phyloP scores from a whole-genome alignment of 2,888 invertebrate genomes.

The Watsonalla cultraria region DNA sequence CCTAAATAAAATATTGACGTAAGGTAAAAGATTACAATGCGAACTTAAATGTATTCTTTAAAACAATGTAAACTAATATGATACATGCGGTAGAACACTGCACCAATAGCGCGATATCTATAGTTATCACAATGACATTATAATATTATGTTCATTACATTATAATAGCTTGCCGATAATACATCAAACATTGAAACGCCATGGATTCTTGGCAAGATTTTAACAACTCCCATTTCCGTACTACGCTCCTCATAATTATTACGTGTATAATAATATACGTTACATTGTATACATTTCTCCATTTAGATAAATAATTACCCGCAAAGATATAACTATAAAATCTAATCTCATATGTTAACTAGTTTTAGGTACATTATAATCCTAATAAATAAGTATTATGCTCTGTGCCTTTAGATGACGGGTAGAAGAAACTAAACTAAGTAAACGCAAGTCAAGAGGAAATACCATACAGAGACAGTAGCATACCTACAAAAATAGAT shows the following conservation, averaged over 20 bases:
- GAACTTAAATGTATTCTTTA: background rate
- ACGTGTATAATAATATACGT: slow-evolving; percentile 48
- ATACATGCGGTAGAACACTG: slow-evolving; percentile 38
- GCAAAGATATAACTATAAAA: slow-evolving; percentile 67
- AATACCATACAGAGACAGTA: slow-evolving; percentile 36
- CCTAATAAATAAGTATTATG: slow-evolving; percentile 45
- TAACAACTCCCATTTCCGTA: slow-evolving; percentile 54
- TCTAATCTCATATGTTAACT: slow-evolving; percentile 63
- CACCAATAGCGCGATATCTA: slow-evolving; percentile 59
- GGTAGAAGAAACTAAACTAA: slow-evolving; percentile 29
- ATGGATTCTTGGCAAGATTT: slow-evolving; percentile 64
- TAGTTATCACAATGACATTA: slow-evolving; percentile 69
- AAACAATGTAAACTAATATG: slow-evolving; percentile 22
- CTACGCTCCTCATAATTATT: slow-evolving; percentile 29
- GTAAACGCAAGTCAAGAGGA: slow-evolving; percentile 24
- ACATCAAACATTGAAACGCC: slow-evolving; percentile 66
- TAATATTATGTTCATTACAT: slow-evolving; percentile 38
- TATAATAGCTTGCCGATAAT: slow-evolving; percentile 60
- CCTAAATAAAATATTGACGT: slow-evolving; percentile 27
- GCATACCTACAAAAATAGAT: slow-evolving; percentile 47
- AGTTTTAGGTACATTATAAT: slow-evolving; percentile 43
- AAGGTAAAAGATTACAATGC: background rate
- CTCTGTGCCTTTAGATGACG: slow-evolving; percentile 39
- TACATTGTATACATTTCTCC: slow-evolving; percentile 63
- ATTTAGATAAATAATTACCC: slow-evolving; percentile 61